phyloP scores from a whole-genome alignment of 2,797 vertebrate genomes.

The Artibeus lituratus region DNA sequence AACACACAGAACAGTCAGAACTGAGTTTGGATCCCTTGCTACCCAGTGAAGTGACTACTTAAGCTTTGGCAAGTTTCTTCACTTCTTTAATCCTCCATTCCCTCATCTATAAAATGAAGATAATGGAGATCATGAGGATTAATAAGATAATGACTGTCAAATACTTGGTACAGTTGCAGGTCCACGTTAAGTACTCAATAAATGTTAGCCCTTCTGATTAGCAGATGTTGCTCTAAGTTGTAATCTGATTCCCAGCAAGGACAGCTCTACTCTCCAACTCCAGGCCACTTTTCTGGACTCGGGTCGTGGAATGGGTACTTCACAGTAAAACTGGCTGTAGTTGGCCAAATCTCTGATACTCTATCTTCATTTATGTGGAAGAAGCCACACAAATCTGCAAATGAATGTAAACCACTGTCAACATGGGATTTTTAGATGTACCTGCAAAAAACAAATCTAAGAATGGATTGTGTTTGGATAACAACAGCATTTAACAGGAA shows the following conservation, averaged over 20 bases:
- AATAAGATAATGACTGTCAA: constrained; percentile 50
- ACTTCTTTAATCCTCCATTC: constrained; percentile 20
- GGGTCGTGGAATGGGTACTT: neutral
- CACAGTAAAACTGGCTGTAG: neutral
- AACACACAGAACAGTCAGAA: neutral
- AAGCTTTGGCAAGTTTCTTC: neutral
- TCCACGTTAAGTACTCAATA: constrained; percentile 21
- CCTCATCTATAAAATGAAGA: constrained; percentile 39
- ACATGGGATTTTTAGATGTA: neutral
- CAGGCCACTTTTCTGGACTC: neutral
- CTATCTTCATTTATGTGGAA: neutral
- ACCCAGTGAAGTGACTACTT: neutral
- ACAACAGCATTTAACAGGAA: neutral
- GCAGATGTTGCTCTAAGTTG: neutral
- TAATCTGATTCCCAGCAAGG: constrained; percentile 9
- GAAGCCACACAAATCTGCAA: neutral
- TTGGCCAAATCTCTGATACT: neutral
- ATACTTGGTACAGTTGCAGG: constrained; percentile 31
- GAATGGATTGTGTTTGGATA: neutral
- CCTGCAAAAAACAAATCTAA: neutral
- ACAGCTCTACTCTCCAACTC: neutral
- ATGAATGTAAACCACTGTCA: neutral
- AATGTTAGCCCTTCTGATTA: constrained; percentile 43
- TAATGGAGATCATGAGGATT: constrained; percentile 14
- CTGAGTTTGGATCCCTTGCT: neutral